Conservation (phyloP, 2,113 vertebrate species). For the Oophaga pumilio region DNA sequence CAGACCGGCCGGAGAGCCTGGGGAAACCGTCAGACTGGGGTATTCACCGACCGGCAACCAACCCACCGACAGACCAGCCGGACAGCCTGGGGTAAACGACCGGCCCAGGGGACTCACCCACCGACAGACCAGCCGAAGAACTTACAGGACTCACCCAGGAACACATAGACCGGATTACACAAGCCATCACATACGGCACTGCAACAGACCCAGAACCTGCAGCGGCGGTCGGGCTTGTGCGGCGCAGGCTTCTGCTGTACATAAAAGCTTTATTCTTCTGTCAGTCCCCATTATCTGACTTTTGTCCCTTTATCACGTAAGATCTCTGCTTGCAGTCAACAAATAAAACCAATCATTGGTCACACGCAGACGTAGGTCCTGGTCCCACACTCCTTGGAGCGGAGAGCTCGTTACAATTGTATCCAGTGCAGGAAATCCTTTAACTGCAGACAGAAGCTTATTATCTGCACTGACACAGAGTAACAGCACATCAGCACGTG, state of each 20-base stretch:
- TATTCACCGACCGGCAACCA: no score
- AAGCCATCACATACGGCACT: neutral
- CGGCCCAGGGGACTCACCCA: no score
- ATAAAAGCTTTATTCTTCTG: neutral
- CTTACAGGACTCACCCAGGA: neutral
- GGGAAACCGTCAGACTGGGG: no score
- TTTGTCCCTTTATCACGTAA: neutral
- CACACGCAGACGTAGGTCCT: no score
- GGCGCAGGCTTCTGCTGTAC: neutral
- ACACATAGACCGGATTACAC: neutral
- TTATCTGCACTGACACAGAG: neutral
- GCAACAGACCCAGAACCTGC: neutral
- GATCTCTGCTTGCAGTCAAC: neutral
- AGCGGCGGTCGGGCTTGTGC: neutral
- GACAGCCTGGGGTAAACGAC: no score
- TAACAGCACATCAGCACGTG: neutral
- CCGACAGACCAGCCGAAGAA: no score
- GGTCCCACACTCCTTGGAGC: neutral
- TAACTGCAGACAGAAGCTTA: neutral
- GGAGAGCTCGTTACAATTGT: neutral
- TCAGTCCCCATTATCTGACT: neutral
- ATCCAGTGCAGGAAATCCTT: neutral
- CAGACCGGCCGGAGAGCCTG: no score
- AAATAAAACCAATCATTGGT: neutral
- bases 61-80: no score